Evolutionary conservation across 2,797 vertebrate genomes (phyloP), one percentile per base, ranked within the genome.

Genomic region (Phrynocephalus vlangalii): DNA sequence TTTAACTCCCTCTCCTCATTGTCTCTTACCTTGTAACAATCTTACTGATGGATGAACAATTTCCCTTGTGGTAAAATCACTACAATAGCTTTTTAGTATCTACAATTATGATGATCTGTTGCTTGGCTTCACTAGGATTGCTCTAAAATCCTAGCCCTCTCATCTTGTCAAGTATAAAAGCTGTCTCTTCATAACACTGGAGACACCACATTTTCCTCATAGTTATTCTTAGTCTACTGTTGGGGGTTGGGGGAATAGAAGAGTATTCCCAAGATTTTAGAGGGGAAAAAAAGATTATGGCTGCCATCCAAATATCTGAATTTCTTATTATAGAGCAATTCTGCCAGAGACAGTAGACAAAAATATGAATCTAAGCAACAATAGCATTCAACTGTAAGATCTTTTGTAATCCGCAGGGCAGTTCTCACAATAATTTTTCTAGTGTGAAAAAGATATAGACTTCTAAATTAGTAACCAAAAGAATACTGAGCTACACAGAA

Each of bases 1-100:
- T 96, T 95, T 92, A 95, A 95, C 91, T 93, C 84, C 92, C 88
- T 75, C 90, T 91, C 91, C 83, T 93, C 89, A 80, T 95, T 95
- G 94, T 95, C 94, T 87, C 88, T 91, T 94, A 95, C 87, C 94
- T 93, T 92, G 90, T 92, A 95, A 95, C 92, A 92, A 84, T 95
- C 91, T 95, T 93, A 93, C 87, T 93, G 94, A 95, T 92, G 92
- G 93, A 96, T 91, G 95, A 96, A 95, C 93, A 95, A 96, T 96
- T 95, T 95, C 95, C 95, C 96, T 95, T 89, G 94, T 96, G 95
- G 96, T 95, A 96, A 95, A 95, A 95, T 95, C 92, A 94, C 90
- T 92, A 93, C 92, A 95, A 91, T 93, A 89, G 86, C 87, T 95
- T 95, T 94, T 96, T 95, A 91, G 92, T 94, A 95, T 96, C 89